phyloP scores from a whole-genome alignment of 2,797 vertebrate genomes.

The Bradypus variegatus region DNA sequence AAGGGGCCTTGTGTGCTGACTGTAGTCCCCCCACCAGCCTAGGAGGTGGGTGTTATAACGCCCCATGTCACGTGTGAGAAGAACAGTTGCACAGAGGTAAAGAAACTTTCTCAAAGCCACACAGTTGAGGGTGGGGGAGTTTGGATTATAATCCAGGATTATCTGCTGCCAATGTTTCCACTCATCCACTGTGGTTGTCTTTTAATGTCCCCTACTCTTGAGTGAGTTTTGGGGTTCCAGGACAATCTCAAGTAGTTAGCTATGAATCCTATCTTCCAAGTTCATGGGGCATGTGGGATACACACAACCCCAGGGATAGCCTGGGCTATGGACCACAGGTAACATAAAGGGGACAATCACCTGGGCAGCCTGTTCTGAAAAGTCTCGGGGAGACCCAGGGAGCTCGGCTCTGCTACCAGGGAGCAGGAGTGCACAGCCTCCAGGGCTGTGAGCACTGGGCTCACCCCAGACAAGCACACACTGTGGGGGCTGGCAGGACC shows the following conservation, averaged over 20 bases:
- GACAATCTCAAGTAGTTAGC: not conserved
- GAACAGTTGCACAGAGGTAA: not conserved
- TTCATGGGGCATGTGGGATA: not conserved
- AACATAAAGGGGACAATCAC: not conserved
- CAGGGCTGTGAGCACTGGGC: not conserved
- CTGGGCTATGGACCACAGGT: not conserved
- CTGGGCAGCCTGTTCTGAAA: not conserved
- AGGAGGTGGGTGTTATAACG: not conserved
- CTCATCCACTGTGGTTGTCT: not conserved
- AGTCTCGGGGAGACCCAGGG: not conserved
- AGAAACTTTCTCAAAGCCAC: not conserved
- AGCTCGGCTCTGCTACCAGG: not conserved
- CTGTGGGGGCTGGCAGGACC: not conserved
- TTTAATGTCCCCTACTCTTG: not conserved
- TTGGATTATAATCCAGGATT: not conserved
- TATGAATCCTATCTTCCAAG: not conserved
- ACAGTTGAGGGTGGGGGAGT: not conserved
- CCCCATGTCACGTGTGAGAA: not conserved
- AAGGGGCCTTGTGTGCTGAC: not conserved
- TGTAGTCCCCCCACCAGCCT: not conserved
- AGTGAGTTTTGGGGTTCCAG: not conserved
- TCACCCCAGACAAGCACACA: not conserved
- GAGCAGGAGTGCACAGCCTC: not conserved
- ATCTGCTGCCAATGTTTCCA: not conserved
- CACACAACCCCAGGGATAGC: not conserved